phyloP scores from a whole-genome alignment of 2,888 invertebrate species.

The Entomobrya multifasciata region DNA sequence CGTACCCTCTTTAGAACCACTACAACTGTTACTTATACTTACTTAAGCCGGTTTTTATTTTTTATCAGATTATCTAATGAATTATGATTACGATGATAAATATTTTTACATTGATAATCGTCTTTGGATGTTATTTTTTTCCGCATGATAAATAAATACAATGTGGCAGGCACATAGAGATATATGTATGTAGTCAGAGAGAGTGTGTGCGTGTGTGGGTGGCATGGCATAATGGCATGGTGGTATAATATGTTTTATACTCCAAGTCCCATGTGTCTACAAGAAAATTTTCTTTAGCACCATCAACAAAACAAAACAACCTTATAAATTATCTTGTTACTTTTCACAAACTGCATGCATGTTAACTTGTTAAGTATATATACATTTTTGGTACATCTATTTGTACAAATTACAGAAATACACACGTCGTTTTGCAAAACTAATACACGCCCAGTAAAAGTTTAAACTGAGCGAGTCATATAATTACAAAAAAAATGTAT shows the following conservation, averaged over 20 bases:
- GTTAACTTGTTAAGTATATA: background rate
- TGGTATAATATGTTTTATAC: too few species aligned
- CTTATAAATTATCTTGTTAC: too few species aligned
- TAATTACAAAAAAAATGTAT: conserved; percentile 10
- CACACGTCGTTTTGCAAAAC: background rate
- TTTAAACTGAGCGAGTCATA: conserved; percentile 22
- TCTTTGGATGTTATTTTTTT: background rate
- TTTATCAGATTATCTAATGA: conserved; percentile 21
- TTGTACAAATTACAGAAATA: conserved; percentile 37
- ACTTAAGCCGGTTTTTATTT: background rate
- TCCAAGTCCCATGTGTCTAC: too few species aligned
- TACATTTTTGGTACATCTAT: conserved; percentile 17
- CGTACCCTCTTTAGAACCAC: background rate
- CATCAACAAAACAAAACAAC: too few species aligned
- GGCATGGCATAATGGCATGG: background rate
- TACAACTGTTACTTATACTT: background rate
- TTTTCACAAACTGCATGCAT: too few species aligned
- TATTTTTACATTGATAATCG: conserved; percentile 39
- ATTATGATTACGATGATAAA: conserved; percentile 22
- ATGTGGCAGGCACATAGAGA: background rate
- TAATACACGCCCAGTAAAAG: conserved; percentile 7
- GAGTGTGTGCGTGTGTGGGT: background rate
- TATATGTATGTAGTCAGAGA: too few species aligned
- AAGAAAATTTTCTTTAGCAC: too few species aligned
- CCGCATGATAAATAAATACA: too few species aligned